Evolutionary conservation across 2,113 vertebrate species (phyloP).

Genomic region (Acanthochromis polyacanthus): DNA sequence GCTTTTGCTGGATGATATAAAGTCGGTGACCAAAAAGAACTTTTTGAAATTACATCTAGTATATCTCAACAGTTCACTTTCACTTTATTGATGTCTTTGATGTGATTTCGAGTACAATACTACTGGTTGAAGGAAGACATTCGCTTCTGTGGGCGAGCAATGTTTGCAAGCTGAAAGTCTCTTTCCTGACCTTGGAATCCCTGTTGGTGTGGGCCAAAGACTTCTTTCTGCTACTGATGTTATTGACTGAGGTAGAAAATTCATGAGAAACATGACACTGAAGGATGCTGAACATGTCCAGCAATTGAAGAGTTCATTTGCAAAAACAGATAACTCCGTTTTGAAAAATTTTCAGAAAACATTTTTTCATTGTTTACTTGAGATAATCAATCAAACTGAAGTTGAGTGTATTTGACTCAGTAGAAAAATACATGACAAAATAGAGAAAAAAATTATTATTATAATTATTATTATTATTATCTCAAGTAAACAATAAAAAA

Average conservation of each 20-base stretch:
- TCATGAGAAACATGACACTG: not conserved
- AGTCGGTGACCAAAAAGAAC: not conserved
- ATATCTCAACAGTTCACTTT: not conserved
- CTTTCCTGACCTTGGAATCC: not conserved
- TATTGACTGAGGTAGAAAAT: slow-evolving; percentile 26
- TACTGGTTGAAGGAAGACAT: not conserved
- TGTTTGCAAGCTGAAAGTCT: not conserved
- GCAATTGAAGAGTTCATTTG: too few relatives aligned
- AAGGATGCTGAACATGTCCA: not conserved
- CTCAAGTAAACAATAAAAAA: too few relatives aligned
- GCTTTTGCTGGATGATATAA: slow-evolving; percentile 24
- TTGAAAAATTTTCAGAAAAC: too few relatives aligned
- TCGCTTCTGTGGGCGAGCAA: not conserved
- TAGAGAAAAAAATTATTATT: too few relatives aligned
- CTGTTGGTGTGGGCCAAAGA: not conserved
- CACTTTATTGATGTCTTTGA: slow-evolving; percentile 5
- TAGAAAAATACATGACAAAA: too few relatives aligned
- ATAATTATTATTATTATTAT: too few relatives aligned
- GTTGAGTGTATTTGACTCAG: too few relatives aligned
- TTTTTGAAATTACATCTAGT: slow-evolving; percentile 35
- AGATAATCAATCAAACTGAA: too few relatives aligned
- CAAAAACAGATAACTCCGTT: too few relatives aligned
- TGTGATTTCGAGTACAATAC: not conserved
- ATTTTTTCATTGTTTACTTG: too few relatives aligned
- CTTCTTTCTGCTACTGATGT: not conserved